Conservation (phyloP, 2,797 vertebrate species). For the Ciconia nigra region DNA sequence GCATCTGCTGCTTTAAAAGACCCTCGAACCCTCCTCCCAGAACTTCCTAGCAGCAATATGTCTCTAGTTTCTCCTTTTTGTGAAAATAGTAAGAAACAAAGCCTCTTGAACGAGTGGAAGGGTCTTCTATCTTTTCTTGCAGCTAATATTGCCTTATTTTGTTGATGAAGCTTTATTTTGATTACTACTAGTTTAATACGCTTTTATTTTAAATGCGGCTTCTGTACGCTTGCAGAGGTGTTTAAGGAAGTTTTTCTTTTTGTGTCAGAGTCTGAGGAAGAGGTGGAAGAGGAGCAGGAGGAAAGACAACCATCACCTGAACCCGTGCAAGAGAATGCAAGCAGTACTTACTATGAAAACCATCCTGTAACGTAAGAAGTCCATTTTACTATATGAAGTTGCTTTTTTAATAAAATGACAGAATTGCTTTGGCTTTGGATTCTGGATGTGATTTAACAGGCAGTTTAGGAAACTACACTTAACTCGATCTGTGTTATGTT, state of each 20-base stretch:
- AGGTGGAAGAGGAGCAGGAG: conserved; percentile 92
- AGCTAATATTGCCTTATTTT: background rate
- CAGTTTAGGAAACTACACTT: background rate
- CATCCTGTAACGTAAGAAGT: conserved; percentile 88
- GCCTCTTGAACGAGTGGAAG: background rate
- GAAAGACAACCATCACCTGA: conserved; percentile 91
- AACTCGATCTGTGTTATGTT: background rate
- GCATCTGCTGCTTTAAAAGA: background rate
- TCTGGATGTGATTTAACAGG: background rate
- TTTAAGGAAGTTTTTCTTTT: background rate
- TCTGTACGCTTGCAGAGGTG: fast-evolving
- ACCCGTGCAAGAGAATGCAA: conserved; percentile 88
- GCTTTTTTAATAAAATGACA: background rate
- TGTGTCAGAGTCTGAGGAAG: conserved; percentile 91
- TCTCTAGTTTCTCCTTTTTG: background rate
- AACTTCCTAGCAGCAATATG: background rate
- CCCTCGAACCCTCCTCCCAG: background rate
- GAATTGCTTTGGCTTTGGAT: background rate
- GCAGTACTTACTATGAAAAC: conserved; percentile 87
- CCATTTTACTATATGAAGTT: background rate
- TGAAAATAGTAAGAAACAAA: background rate
- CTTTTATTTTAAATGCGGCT: background rate
- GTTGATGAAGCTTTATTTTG: background rate
- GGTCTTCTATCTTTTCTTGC: background rate
- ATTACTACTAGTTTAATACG: background rate